Evolutionary conservation across 2,888 invertebrate genomes (phyloP).

Genomic region (Tanaodytes sp.): DNA sequence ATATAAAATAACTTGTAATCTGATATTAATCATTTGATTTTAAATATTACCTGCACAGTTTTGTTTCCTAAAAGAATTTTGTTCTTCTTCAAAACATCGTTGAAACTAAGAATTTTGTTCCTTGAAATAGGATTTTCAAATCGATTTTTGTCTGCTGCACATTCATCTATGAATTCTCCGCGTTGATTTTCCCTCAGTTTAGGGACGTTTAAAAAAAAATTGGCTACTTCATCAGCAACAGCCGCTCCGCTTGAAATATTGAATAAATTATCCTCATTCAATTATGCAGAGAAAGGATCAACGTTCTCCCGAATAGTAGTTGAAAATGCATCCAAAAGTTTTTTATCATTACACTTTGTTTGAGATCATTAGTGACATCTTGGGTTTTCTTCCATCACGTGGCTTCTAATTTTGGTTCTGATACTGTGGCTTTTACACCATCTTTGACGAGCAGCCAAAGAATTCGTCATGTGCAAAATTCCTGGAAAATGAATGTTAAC

Average conservation of each 20-base stretch:
- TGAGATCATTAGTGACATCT: slow-evolving; percentile 59
- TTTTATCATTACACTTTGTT: slow-evolving; percentile 51
- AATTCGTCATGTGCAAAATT: slow-evolving; percentile 23
- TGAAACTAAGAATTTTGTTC: slow-evolving; percentile 15
- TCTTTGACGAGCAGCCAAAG: slow-evolving; percentile 37
- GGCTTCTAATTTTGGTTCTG: slow-evolving; percentile 55
- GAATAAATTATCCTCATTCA: slow-evolving; percentile 6
- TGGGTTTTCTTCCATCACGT: slow-evolving; percentile 55
- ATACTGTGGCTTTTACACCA: slow-evolving; percentile 43
- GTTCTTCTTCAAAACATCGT: neutral
- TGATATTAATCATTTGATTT: neutral
- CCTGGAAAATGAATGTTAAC: slow-evolving; percentile 11
- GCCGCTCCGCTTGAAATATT: slow-evolving; percentile 30
- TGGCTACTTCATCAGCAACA: slow-evolving; percentile 7
- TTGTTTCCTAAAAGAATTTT: neutral
- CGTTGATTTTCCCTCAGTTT: slow-evolving; percentile 19
- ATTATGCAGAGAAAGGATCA: slow-evolving; percentile 15
- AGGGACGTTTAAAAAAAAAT: slow-evolving; percentile 49
- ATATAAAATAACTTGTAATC: neutral
- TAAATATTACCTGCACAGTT: slow-evolving; percentile 17
- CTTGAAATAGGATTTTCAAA: slow-evolving; percentile 2
- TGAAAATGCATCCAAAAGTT: slow-evolving; percentile 2
- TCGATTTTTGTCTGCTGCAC: slow-evolving; percentile 14
- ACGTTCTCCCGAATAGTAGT: slow-evolving; percentile 1
- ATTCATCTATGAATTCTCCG: slow-evolving; percentile 23